phyloP scores from a whole-genome alignment of 2,888 invertebrate species.

The Tortricodes alternella region DNA sequence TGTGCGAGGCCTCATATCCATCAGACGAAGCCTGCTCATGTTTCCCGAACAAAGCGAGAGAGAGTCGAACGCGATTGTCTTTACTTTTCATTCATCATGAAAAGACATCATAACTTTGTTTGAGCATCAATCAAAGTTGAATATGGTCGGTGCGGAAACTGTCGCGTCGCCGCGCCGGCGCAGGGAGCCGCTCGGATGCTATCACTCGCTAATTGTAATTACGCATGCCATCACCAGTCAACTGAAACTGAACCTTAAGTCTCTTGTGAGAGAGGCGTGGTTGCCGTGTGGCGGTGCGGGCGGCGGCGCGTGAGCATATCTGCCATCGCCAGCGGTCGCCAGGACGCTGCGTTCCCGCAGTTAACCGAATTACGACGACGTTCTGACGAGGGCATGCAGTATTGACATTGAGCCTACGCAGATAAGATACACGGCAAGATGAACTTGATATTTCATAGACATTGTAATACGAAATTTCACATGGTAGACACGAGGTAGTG shows the following conservation, averaged over 20 bases:
- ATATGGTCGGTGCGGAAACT: constrained; percentile 19
- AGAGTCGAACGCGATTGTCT: constrained; percentile 4
- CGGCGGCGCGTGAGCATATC: constrained; percentile 21
- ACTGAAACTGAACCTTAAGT: constrained; percentile 16
- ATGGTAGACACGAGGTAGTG: no score
- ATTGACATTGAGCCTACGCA: constrained; percentile 12
- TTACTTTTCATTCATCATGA: background rate
- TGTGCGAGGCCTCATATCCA: background rate
- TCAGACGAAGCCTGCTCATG: background rate
- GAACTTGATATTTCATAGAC: background rate
- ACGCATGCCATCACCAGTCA: background rate
- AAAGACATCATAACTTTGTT: background rate
- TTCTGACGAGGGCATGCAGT: constrained; percentile 10
- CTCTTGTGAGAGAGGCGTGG: background rate
- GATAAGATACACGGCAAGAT: background rate
- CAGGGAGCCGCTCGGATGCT: constrained; percentile 33
- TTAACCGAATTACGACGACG: constrained; percentile 57
- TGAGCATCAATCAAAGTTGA: constrained; percentile 22
- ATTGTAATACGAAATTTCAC: no score
- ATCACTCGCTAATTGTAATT: constrained; percentile 30
- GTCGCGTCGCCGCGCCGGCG: constrained; percentile 30
- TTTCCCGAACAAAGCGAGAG: constrained; percentile 6
- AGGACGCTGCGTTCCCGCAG: constrained; percentile 31
- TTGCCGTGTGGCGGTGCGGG: background rate
- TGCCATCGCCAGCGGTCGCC: constrained; percentile 30